Conservation (phyloP, 64 coral and sea anemone species). For the Montipora sp. region DNA sequence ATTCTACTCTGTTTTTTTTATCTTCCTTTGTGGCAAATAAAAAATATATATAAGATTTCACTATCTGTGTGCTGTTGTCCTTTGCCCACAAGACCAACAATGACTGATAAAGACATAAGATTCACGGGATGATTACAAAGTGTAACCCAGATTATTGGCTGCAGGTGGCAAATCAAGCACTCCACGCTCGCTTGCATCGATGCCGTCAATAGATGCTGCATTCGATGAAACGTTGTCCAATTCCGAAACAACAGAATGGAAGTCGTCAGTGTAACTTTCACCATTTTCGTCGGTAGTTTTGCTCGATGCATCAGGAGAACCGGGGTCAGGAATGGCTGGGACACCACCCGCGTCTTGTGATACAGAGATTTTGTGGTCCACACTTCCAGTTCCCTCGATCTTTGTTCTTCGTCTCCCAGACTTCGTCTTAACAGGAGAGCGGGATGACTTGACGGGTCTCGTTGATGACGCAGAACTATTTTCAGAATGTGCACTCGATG, state of each 20-base stretch:
- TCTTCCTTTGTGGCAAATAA: no score
- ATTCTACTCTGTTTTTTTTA: no score
- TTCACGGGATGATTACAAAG: constrained; percentile 1
- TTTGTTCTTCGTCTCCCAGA: not conserved
- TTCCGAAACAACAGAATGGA: constrained; percentile 40
- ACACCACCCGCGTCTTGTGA: not conserved
- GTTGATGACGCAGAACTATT: not conserved
- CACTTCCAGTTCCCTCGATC: not conserved
- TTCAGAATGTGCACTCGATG: constrained; percentile 16
- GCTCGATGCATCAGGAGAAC: no score
- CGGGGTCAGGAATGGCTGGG: not conserved
- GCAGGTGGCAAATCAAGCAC: constrained; percentile 40
- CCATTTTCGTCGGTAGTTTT: not conserved
- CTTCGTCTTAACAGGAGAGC: constrained; percentile 17
- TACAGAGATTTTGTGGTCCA: not conserved
- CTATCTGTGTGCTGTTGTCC: no score
- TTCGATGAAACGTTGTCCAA: not conserved
- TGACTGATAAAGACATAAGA: no score
- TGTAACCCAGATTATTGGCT: constrained; percentile 57
- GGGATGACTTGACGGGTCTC: constrained; percentile 10
- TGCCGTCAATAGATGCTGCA: not conserved
- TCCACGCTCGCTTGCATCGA: not conserved
- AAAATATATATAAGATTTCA: no score
- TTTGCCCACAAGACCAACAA: no score
- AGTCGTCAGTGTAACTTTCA: constrained; percentile 36